A percentile compares a stretch with the other conserved stretches of the same genome.
phyloP scores from a whole-genome alignment of 2,888 invertebrate species.

The Rutpela maculata region DNA sequence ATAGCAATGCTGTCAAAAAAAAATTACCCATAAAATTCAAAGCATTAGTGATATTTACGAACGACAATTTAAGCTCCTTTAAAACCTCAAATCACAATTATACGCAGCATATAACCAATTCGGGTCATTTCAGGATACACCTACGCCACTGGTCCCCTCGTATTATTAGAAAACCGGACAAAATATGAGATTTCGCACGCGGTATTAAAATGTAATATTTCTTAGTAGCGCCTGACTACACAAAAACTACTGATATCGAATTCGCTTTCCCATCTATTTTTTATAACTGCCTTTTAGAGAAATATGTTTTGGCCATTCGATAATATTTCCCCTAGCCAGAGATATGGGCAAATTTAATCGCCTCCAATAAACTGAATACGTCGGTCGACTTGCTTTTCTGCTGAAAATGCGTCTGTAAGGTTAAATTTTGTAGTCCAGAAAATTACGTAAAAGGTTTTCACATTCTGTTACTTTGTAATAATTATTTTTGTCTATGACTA shows the following conservation, averaged over 20 bases:
- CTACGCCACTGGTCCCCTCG: constrained; percentile 2
- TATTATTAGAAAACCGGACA: neutral
- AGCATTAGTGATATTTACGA: too few species aligned
- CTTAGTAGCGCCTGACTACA: neutral
- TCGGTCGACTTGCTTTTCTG: constrained; percentile 19
- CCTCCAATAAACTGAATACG: constrained; percentile 27
- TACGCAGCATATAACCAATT: too few species aligned
- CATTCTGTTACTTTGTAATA: neutral
- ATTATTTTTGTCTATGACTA: too few species aligned
- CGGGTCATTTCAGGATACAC: too few species aligned
- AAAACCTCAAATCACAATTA: too few species aligned
- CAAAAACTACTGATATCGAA: constrained; percentile 23
- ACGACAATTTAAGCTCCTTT: too few species aligned
- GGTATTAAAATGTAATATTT: constrained; percentile 24
- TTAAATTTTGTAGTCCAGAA: constrained; percentile 12
- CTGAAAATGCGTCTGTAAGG: constrained; percentile 9
- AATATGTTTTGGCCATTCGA: constrained; percentile 5
- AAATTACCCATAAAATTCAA: too few species aligned
- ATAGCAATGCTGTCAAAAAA: too few species aligned
- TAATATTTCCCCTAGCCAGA: constrained; percentile 19
- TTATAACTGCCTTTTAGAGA: constrained; percentile 3
- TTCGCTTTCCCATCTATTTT: constrained; percentile 26
- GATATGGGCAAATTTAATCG: constrained; percentile 27
- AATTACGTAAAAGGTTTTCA: neutral
- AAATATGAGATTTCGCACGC: neutral